phyloP scores from a whole-genome alignment of 2,113 vertebrate species.

The Clarias batrachus region DNA sequence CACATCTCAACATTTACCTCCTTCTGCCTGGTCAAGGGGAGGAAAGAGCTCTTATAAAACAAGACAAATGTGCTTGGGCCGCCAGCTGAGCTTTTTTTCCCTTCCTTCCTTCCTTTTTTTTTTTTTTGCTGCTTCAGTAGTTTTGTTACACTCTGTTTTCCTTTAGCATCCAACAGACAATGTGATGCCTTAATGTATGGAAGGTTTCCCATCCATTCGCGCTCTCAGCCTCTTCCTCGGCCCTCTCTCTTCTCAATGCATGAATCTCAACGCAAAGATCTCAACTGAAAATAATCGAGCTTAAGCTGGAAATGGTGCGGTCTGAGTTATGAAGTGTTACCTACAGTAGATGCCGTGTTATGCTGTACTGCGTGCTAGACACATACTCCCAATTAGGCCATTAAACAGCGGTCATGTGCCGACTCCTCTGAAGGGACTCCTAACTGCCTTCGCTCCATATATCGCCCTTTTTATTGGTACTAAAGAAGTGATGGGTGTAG shows the following conservation, averaged over 20 bases:
- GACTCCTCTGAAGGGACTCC: slow-evolving; percentile 45
- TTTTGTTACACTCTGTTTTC: slow-evolving; percentile 55
- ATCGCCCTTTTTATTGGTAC: slow-evolving; percentile 42
- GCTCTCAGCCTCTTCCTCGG: background rate
- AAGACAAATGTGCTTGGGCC: slow-evolving; percentile 59
- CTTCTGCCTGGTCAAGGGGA: slow-evolving; percentile 33
- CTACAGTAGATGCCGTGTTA: background rate
- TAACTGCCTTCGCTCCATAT: slow-evolving; percentile 33
- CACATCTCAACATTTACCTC: slow-evolving; percentile 36
- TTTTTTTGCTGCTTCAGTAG: slow-evolving; percentile 57
- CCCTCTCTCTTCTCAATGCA: background rate
- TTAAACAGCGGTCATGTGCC: slow-evolving; percentile 47
- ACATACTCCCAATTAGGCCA: slow-evolving; percentile 48
- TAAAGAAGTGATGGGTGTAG: slow-evolving; percentile 26
- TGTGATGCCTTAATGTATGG: slow-evolving; percentile 53
- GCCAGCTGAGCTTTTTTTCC: slow-evolving; percentile 45
- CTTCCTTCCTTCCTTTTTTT: background rate
- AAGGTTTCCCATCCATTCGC: slow-evolving; percentile 31
- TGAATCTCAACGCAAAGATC: background rate
- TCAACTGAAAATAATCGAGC: background rate
- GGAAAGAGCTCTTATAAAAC: slow-evolving; percentile 55
- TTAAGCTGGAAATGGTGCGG: background rate
- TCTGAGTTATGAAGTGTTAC: slow-evolving; percentile 10
- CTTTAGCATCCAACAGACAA: slow-evolving; percentile 48
- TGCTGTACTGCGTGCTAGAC: slow-evolving; percentile 17